Evolutionary conservation across 92 coral and sea anemone species (phyloP).

Genomic region (Chrysogorgia sp.): DNA sequence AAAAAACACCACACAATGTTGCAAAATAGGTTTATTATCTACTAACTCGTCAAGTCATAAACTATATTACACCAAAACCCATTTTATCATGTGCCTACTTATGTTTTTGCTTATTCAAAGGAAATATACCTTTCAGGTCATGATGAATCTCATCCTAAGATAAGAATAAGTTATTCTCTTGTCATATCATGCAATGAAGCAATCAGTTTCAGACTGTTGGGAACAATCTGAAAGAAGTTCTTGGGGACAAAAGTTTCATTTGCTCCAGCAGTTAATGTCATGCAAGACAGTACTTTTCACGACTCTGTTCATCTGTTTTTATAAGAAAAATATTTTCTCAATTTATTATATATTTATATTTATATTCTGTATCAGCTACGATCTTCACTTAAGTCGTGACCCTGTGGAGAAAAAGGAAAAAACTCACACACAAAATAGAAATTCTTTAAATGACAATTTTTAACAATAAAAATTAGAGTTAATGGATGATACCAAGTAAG

Average conservation of each 20-base stretch:
- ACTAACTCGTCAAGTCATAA: too few species aligned
- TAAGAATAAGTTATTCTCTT: neutral
- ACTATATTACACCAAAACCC: too few species aligned
- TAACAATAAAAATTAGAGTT: neutral
- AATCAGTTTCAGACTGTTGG: neutral
- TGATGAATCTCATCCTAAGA: too few species aligned
- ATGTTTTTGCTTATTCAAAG: too few species aligned
- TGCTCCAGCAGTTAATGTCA: neutral
- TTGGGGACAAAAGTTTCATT: neutral
- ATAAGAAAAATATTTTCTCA: neutral
- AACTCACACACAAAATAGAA: neutral
- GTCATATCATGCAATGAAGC: neutral
- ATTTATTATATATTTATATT: too few species aligned
- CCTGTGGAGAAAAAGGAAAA: constrained; percentile 10
- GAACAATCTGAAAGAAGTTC: neutral
- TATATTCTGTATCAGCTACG: constrained; percentile 8
- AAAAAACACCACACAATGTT: too few species aligned
- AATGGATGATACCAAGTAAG: too few species aligned
- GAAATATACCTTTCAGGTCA: too few species aligned
- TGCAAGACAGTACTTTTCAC: neutral
- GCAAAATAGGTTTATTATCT: too few species aligned
- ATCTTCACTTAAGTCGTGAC: constrained; percentile 18
- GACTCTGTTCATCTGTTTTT: neutral
- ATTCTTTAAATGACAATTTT: neutral
- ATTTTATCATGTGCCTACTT: too few species aligned